Base-by-base conservation (phyloP, 2,797 vertebrate genomes). In the Eulemur rubriventer region DNA sequence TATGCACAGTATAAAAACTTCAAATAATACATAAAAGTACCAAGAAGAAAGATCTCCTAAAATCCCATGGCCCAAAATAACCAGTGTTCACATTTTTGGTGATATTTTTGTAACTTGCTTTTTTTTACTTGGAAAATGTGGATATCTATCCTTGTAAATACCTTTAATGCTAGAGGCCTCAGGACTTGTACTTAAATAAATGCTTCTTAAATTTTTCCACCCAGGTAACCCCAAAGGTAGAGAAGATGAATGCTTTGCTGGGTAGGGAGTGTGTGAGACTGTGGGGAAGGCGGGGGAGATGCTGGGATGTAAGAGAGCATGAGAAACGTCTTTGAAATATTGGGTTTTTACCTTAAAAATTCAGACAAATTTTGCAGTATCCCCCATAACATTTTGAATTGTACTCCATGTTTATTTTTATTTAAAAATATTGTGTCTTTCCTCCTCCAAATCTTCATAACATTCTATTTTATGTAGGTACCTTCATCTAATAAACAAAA, bases 151-250 rank as follows among this genome's bases (percentile, higher is more conserved):
- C 61, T 92, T 95, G 87, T 96, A 79, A 43, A 73, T 82, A 91
- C 22, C 52, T 91, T 89, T 91, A 91, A 85, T 52, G 81, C 92
- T 70, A 28, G 69, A 95, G 75, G 91, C 95, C 94, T 95, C 78
- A 67, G 85, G 93, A 83, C 63, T 91, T 92, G 69, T 46, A 59
- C 88, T 82, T 94, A 95, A 73, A 84, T 96, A 96, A 97, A 83
- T 57, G 78, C 63, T 86, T 80, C 50, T 82, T 82, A 81, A 84
- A 38, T 92, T 93, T 96, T 96, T 63, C 84, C 30, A 91, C 46
- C 52, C 75, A 73, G 91, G 59, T 94, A 80, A 82, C 81, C 82
- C 90, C 52, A 80, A 85, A 91, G 95, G 89, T 90, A 83, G 95
- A 95, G 84, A 97, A 95, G 81, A 95, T 79, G 33, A 90, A 83